Evolutionary conservation across 2,888 invertebrate genomes (phyloP).

Genomic region (Diadromus collaris): DNA sequence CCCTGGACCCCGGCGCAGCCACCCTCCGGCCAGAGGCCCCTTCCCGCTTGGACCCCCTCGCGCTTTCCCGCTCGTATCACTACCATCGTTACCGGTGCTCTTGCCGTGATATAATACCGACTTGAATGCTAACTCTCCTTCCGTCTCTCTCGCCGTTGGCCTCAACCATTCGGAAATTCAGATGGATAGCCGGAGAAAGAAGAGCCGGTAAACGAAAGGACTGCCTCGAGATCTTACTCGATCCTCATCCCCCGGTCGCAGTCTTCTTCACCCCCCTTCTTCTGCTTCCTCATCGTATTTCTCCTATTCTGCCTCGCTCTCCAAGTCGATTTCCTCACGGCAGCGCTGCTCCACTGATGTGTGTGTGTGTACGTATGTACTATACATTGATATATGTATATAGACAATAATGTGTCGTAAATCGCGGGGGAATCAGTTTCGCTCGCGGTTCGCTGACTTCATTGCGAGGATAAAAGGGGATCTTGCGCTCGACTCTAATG

Average conservation of each 20-base stretch:
- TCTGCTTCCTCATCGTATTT: neutral
- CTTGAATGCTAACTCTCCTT: neutral
- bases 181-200: constrained; percentile 55
- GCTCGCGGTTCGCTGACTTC: constrained; percentile 48
- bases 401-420: constrained; percentile 60
- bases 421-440: constrained; percentile 53
- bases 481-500: constrained; percentile 32
- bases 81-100: neutral
- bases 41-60: constrained; percentile 12
- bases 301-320: constrained; percentile 29
- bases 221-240: constrained; percentile 24
- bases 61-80: constrained; percentile 26
- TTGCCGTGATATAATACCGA: neutral
- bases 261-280: neutral
- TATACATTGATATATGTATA: neutral
- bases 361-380: neutral
- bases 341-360: neutral
- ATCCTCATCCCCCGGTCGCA: neutral
- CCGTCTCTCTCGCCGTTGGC: neutral
- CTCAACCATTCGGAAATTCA: constrained; percentile 41
- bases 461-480: constrained; percentile 55
- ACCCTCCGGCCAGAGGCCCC: constrained; percentile 15
- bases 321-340: constrained; percentile 47
- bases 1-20: constrained; percentile 3
- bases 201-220: constrained; percentile 55